Evolutionary conservation across 2,797 vertebrate genomes (phyloP), one percentile per base, ranked within the genome.

Genomic region (Acipenser ruthenus): DNA sequence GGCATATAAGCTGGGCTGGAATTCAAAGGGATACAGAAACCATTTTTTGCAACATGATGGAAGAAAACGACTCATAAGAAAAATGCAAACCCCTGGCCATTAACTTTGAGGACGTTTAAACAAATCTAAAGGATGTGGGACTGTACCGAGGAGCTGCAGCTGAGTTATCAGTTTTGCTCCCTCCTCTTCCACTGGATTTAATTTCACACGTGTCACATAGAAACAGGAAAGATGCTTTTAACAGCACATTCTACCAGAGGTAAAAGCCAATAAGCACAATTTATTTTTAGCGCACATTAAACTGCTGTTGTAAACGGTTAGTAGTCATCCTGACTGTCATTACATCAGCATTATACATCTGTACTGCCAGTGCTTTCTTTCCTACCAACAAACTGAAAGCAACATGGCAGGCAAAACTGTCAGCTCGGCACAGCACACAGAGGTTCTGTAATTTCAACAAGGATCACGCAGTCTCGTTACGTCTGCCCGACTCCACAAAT

Each of bases 1-100:
- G 37, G 37, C 37, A 4, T 37, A 37, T 37, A 37, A 37, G 4
- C 37, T 37, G 37, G 37, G 37, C 37, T 37, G 37, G 37, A 37
- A 37, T 37, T 37, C 1, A 37, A 37, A 37, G 37, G 37, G 5
- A 37, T 73, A 68, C 70, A 65, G 58, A 64, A 47, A 52, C 51
- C 58, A 71, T 73, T 73, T 58, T n/a, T 58, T 11, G 55, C 55
- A 58, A 7, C 12, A n/a, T 7, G 2, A 7, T 58, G 10, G 15
- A 58, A 58, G 6, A 11, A n/a, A 58, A 13, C 6, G 3, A n/a
- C 55, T n/a, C 10, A 58, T 4, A 13, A 10, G n/a, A 58, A 58
- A 58, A 58, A 58, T 58, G 12, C 12, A 58, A 58, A 58, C 55
- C 6, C 55, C 15, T 58, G 12, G 9, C 2, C 12, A 58, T 58